These are phyloP conservation scores for Iselma pallidipennis DNA, from an alignment of 2,888 invertebrate genomes.

Conservation along the genomic window DNA sequence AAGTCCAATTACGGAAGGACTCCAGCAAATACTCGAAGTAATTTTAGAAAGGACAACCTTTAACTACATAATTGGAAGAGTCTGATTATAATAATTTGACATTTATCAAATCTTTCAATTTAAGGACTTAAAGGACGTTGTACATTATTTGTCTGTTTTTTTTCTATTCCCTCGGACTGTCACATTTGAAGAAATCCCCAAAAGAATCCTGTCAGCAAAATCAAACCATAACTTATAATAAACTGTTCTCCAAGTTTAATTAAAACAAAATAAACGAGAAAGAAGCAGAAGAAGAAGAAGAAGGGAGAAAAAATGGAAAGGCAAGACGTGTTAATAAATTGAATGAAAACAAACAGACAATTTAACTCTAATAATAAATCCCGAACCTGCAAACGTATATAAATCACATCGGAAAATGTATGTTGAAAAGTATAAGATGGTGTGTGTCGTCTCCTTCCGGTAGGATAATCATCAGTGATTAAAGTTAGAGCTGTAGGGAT, in stretches of 20 bases:
- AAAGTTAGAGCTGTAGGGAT: constrained; percentile 37
- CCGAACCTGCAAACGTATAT: background rate
- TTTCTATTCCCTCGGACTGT: too few relatives aligned
- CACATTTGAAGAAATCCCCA: background rate
- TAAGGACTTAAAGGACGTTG: background rate
- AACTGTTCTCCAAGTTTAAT: background rate
- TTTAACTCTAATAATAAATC: constrained; percentile 1
- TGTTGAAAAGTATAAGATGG: constrained; percentile 4
- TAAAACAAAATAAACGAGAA: background rate
- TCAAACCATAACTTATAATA: constrained; percentile 1
- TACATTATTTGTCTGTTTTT: too few relatives aligned
- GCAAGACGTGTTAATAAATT: constrained; percentile 1
- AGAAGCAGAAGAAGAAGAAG: background rate
- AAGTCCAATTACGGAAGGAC: background rate
- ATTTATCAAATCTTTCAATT: background rate
- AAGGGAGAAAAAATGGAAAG: background rate
- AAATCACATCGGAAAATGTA: constrained; percentile 4
- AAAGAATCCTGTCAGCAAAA: background rate
- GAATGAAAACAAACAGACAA: constrained; percentile 1
- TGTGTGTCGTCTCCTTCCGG: constrained; percentile 3
- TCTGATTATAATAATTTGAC: background rate
- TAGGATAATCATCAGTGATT: constrained; percentile 25
- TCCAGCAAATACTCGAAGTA: background rate
- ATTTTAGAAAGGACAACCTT: background rate
- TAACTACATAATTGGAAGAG: background rate